Percentiles rank a stretch among this genome's conserved stretches.
Conservation (phyloP, 2,888 invertebrate genomes). For the Trichogramma dendrolimi region DNA sequence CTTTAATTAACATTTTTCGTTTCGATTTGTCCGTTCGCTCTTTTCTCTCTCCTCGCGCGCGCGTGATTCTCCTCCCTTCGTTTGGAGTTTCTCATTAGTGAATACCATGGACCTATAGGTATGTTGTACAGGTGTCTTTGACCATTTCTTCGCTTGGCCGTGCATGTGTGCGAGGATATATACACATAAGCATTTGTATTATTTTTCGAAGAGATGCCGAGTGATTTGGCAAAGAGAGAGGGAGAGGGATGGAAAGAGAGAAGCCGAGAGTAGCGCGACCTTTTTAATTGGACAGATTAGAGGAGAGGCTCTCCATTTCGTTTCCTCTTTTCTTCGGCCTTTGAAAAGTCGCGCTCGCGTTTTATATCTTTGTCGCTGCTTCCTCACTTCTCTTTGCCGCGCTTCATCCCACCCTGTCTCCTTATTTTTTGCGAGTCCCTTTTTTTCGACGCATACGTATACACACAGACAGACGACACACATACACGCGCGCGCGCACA, state of each 20-base stretch:
- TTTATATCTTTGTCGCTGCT: not conserved
- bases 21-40: slow-evolving; percentile 41
- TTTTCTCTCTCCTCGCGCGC: slow-evolving; percentile 25
- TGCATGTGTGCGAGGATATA: slow-evolving; percentile 1
- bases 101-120: slow-evolving; percentile 40
- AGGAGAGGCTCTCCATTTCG: slow-evolving; percentile 32
- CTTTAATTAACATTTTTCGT: slow-evolving; percentile 51
- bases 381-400: not conserved
- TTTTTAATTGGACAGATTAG: slow-evolving; percentile 52
- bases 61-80: slow-evolving; percentile 2
- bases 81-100: slow-evolving; percentile 47
- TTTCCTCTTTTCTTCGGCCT: slow-evolving; percentile 3
- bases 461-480: slow-evolving; percentile 7
- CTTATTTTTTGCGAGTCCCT: not conserved
- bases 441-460: slow-evolving; percentile 10
- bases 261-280: slow-evolving; percentile 30
- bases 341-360: not conserved
- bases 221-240: slow-evolving; percentile 17
- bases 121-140: slow-evolving; percentile 6
- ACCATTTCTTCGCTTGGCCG: slow-evolving; percentile 13
- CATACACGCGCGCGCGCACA: slow-evolving; percentile 11
- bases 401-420: not conserved
- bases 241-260: not conserved
- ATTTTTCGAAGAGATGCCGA: slow-evolving; percentile 14
- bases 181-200: slow-evolving; percentile 7